These are phyloP conservation scores for Lophura nycthemera DNA, from an alignment of 2,113 vertebrate species.

Conservation along the genomic window DNA sequence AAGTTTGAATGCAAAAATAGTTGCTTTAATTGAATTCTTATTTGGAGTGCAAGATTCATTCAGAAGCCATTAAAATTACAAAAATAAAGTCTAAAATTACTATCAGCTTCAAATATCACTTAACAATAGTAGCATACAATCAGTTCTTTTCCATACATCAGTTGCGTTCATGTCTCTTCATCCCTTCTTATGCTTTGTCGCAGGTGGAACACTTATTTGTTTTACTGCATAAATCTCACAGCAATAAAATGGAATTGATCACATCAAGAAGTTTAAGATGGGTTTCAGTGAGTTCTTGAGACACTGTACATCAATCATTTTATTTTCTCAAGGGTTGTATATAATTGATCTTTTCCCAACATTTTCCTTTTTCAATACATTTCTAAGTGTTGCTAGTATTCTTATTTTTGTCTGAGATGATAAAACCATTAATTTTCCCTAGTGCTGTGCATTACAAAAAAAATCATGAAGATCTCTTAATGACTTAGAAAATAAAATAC, in stretches of 20 bases:
- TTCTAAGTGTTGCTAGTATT: slow-evolving; percentile 19
- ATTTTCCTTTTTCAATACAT: slow-evolving; percentile 12
- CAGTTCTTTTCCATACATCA: background rate
- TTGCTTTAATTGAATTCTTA: background rate
- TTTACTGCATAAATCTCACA: slow-evolving; percentile 52
- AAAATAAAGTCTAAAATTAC: background rate
- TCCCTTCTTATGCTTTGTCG: background rate
- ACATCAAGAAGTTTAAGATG: slow-evolving; percentile 47
- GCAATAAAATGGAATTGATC: slow-evolving; percentile 56
- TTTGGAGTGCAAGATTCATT: background rate
- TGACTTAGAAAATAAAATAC: slow-evolving; percentile 1
- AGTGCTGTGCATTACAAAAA: background rate
- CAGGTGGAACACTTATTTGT: slow-evolving; percentile 36
- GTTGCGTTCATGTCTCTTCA: background rate
- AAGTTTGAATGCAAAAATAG: background rate
- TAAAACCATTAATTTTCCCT: slow-evolving; percentile 12
- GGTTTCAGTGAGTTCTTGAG: slow-evolving; percentile 21
- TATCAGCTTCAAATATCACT: background rate
- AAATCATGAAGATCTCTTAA: background rate
- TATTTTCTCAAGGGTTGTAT: slow-evolving; percentile 26
- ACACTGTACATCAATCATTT: slow-evolving; percentile 44
- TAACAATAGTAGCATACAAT: background rate
- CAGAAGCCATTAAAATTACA: background rate
- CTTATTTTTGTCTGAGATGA: slow-evolving; percentile 12
- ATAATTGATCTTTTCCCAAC: slow-evolving; percentile 23